A percentile compares a stretch with the other conserved stretches of the same genome.
Conservation (phyloP, 2,797 vertebrate species). For the Ceryle rudis region DNA sequence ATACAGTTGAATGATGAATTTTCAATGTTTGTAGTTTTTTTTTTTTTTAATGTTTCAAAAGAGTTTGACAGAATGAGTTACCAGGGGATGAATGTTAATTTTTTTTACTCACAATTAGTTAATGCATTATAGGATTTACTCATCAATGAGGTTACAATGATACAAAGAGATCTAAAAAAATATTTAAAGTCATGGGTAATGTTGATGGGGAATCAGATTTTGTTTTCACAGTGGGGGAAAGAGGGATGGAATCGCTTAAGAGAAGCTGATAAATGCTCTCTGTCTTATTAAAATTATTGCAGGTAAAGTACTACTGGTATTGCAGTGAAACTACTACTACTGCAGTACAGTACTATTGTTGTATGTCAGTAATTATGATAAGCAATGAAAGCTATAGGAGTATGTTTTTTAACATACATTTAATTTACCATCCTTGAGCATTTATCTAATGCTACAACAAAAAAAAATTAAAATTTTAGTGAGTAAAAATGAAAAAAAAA, state of each 20-base stretch:
- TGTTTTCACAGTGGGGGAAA: not conserved
- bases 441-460: not conserved
- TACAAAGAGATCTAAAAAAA: not conserved
- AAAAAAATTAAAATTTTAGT: not conserved
- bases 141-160: not conserved
- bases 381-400: not conserved
- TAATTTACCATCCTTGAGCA: not conserved
- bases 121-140: not conserved
- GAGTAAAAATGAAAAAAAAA: not conserved
- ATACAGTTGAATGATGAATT: not conserved
- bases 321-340: not conserved
- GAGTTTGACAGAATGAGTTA: not conserved
- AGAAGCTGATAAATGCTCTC: not conserved
- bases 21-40: not conserved
- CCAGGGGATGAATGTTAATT: not conserved
- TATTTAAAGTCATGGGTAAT: not conserved
- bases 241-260: not conserved
- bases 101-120: not conserved
- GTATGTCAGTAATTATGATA: not conserved
- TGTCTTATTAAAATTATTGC: not conserved
- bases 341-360: not conserved
- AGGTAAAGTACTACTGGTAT: not conserved
- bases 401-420: not conserved
- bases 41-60: not conserved
- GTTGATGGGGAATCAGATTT: not conserved